These are phyloP conservation scores for Spilogale gracilis DNA, from an alignment of 2,113 vertebrate genomes.

Conservation along the genomic window DNA sequence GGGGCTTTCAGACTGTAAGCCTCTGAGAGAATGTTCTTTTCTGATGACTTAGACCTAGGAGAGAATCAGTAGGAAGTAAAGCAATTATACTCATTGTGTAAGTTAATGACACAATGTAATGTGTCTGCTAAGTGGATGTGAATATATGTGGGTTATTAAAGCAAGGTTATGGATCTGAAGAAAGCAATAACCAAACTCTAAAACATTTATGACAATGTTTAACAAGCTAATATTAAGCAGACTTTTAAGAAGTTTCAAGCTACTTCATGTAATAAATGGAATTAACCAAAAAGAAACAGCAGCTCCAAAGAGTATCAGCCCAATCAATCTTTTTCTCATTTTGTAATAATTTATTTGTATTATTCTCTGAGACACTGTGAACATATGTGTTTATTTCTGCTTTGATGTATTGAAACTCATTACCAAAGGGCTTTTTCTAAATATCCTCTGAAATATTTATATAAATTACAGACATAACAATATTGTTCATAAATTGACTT, in stretches of 20 bases:
- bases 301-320: constrained; percentile 56
- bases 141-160: constrained; percentile 83
- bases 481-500: constrained; percentile 68
- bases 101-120: constrained; percentile 75
- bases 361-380: constrained; percentile 63
- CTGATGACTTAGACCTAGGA: constrained; percentile 53
- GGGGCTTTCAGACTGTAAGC: constrained; percentile 31
- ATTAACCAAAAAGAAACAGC: constrained; percentile 70
- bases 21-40: constrained; percentile 50
- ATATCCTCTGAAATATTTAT: constrained; percentile 80
- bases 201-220: constrained; percentile 84
- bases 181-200: constrained; percentile 83
- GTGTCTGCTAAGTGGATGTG: constrained; percentile 76
- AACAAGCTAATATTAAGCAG: constrained; percentile 81
- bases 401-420: constrained; percentile 79
- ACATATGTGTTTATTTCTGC: constrained; percentile 75
- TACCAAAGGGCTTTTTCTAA: constrained; percentile 69
- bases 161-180: constrained; percentile 78
- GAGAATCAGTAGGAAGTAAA: constrained; percentile 74
- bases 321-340: constrained; percentile 82
- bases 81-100: constrained; percentile 73
- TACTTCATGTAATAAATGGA: constrained; percentile 75
- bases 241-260: constrained; percentile 73
- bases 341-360: constrained; percentile 79
- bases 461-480: constrained; percentile 65